Conservation (phyloP, 2,797 vertebrate genomes). For the Remorina albescens region DNA sequence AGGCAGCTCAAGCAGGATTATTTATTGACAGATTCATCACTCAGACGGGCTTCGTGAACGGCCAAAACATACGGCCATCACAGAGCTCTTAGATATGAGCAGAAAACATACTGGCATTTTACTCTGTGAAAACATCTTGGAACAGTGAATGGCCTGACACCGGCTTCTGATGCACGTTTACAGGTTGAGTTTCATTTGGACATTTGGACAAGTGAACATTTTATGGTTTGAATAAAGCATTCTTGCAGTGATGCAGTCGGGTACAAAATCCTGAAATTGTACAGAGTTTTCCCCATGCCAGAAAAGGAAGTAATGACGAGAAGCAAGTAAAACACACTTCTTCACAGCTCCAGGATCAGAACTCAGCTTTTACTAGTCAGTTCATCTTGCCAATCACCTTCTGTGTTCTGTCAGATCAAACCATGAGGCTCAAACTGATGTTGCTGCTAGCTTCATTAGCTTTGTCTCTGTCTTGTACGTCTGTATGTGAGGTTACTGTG, state of each 20-base stretch:
- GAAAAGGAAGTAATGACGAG: constrained; percentile 2
- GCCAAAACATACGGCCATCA: neutral
- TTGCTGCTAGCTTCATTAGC: constrained; percentile 35
- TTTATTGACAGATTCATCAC: neutral
- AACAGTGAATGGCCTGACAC: neutral
- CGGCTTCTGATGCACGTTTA: neutral
- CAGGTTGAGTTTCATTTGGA: neutral
- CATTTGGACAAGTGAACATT: neutral
- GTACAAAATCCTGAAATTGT: neutral
- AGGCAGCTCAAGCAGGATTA: neutral
- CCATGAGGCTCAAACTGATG: constrained; percentile 23
- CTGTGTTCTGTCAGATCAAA: constrained; percentile 30
- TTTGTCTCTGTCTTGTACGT: constrained; percentile 21
- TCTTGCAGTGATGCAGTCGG: neutral
- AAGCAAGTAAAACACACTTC: neutral
- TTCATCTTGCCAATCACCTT: constrained; percentile 8
- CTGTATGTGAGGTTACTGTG: constrained; percentile 18
- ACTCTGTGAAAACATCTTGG: neutral
- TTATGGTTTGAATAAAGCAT: neutral
- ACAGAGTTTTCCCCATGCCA: neutral
- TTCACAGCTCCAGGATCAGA: neutral
- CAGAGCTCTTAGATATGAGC: neutral
- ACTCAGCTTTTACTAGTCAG: neutral
- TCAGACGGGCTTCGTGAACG: neutral
- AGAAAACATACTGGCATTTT: neutral